Evolutionary conservation across 2,113 vertebrate genomes (phyloP), one percentile per base, ranked within the genome.

Genomic region (Pionites leucogaster): DNA sequence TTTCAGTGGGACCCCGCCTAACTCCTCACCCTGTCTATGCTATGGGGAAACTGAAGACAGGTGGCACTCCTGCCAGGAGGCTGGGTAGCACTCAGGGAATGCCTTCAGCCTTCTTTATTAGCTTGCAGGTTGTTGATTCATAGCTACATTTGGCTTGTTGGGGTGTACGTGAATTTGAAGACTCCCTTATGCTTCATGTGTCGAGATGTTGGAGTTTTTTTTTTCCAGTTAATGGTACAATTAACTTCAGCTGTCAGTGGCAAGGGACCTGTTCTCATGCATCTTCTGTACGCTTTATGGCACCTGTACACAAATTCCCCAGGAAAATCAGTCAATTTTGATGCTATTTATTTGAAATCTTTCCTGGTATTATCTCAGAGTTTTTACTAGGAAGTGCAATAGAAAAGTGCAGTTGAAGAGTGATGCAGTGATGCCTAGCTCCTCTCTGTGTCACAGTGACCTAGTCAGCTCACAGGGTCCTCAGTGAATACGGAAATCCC

Each of bases 131-230:
- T 88, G 64, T 83, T 88, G 62, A n/a, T 92, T 81, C 17, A 6
- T 82, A 71, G 24, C 62, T 91, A 17, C 77, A 62, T 93, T 91
- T 94, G 88, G 69, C 69, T 75, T 90, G 50, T 86, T 90, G 85
- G 63, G 81, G 52, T 87, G 27, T 69, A 42, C 0, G 1, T 82
- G 72, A 17, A 15, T 64, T 81, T 78, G 80, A 92, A 88, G 49
- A 94, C 15, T 86, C 71, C 9, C 6, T 65, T 82, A 86, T 57
- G 24, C 57, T 68, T 76, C 29, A 53, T 47, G 11, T 64, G 65
- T 82, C 65, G 62, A 89, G 65, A 69, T 93, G 94, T 77, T 75
- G 49, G 75, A 89, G 17, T 49, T 55, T 65, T 63, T 96, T 96
- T 50, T 71, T 94, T 57, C 9, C 72, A 29, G 44, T 82, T 88